These are phyloP conservation scores for Metacarcinus magister DNA, from an alignment of 2,888 invertebrate species.

Conservation along the genomic window DNA sequence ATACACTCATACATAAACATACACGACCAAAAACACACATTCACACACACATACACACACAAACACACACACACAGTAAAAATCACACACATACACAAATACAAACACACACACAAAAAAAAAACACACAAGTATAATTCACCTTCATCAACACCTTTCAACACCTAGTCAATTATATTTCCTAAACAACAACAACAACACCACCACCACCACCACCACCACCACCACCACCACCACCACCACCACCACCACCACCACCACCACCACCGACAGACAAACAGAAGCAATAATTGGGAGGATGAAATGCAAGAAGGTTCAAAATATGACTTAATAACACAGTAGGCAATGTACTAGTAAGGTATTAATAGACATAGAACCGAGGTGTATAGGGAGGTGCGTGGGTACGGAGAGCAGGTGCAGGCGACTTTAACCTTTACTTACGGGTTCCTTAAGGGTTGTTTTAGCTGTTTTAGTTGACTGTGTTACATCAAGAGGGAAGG, in stretches of 20 bases:
- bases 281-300: not conserved
- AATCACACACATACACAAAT: no score
- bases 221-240: not conserved
- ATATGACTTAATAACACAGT: not conserved
- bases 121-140: no score
- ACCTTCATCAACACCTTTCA: no score
- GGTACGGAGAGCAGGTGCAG: not conserved
- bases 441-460: not conserved
- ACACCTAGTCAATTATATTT: no score
- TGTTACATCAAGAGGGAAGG: not conserved
- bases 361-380: not conserved
- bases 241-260: not conserved
- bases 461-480: not conserved
- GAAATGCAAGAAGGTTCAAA: not conserved
- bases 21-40: no score
- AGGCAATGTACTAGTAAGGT: not conserved
- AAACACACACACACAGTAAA: no score
- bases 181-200: no score
- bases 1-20: no score
- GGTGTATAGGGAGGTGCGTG: not conserved
- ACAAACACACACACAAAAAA: no score
- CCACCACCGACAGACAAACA: not conserved
- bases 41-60: no score
- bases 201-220: no score
- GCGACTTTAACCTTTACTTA: not conserved